These are phyloP conservation scores for Danionella cerebrum DNA, from an alignment of 2,113 vertebrate species.

Conservation along the genomic window DNA sequence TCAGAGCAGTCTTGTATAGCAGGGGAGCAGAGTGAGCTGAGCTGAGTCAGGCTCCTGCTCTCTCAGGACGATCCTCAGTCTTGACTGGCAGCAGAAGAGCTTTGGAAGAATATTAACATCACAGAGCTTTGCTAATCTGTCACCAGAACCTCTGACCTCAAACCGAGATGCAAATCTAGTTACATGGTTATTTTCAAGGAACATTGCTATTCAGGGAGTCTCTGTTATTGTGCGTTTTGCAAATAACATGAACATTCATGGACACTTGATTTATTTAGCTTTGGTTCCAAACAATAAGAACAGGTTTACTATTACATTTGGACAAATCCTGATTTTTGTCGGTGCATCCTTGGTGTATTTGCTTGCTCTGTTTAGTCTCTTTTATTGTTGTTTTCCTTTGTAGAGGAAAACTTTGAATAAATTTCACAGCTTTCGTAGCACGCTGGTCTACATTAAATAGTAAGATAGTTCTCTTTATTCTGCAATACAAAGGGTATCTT, in stretches of 20 bases:
- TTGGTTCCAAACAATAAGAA: no score
- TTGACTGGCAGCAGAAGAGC: constrained; percentile 15
- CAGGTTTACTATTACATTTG: no score
- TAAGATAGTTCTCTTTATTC: no score
- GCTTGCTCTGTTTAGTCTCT: background rate
- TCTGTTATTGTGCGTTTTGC: no score
- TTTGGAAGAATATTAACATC: constrained; percentile 21
- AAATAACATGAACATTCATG: no score
- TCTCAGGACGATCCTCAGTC: constrained; percentile 19
- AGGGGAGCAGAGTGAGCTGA: constrained; percentile 10
- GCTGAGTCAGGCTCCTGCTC: constrained; percentile 13
- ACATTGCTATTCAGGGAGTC: no score
- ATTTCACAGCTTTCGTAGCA: background rate
- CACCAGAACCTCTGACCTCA: no score
- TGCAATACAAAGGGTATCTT: no score
- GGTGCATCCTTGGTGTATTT: background rate
- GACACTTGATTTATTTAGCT: no score
- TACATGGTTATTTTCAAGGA: no score
- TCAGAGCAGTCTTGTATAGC: constrained; percentile 1
- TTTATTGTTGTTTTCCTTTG: background rate
- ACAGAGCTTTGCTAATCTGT: no score
- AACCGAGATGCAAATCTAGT: background rate
- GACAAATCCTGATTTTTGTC: no score
- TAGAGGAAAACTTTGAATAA: background rate
- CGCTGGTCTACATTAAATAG: background rate